Evolutionary conservation across 2,113 vertebrate species (phyloP).

Genomic region (Gambusia affinis): DNA sequence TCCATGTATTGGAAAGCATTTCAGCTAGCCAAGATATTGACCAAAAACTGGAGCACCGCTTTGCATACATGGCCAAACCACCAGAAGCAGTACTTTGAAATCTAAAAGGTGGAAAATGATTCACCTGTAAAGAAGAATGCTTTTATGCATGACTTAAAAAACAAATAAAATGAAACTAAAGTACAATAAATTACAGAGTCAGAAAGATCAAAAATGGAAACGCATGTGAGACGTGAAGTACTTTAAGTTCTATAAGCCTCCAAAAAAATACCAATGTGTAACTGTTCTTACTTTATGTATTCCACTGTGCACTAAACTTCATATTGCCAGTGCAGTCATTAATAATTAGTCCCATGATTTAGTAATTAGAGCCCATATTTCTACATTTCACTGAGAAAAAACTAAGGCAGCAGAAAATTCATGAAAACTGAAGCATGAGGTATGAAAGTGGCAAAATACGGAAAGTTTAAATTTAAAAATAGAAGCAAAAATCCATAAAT

Average conservation of each 20-base stretch:
- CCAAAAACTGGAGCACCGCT: not conserved
- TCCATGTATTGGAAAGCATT: not conserved
- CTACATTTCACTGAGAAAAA: not conserved
- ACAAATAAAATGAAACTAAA: too few species aligned
- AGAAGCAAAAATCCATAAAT: not conserved
- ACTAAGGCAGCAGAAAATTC: not conserved
- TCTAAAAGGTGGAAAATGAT: too few species aligned
- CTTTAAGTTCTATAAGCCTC: too few species aligned
- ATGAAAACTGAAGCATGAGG: not conserved
- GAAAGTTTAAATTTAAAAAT: not conserved
- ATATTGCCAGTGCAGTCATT: not conserved
- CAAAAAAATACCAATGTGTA: too few species aligned
- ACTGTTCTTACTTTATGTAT: too few species aligned
- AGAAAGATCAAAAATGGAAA: too few species aligned
- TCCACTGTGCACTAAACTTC: too few species aligned
- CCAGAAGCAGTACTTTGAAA: not conserved
- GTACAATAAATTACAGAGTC: too few species aligned
- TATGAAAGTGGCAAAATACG: not conserved
- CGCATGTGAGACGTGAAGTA: too few species aligned
- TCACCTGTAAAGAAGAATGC: too few species aligned
- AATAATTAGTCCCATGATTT: not conserved
- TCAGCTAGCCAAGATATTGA: not conserved
- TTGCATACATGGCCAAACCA: not conserved
- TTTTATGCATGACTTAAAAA: too few species aligned
- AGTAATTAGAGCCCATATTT: not conserved